Evolutionary conservation across 2,113 vertebrate genomes (phyloP).

Genomic region (Aix galericulata): DNA sequence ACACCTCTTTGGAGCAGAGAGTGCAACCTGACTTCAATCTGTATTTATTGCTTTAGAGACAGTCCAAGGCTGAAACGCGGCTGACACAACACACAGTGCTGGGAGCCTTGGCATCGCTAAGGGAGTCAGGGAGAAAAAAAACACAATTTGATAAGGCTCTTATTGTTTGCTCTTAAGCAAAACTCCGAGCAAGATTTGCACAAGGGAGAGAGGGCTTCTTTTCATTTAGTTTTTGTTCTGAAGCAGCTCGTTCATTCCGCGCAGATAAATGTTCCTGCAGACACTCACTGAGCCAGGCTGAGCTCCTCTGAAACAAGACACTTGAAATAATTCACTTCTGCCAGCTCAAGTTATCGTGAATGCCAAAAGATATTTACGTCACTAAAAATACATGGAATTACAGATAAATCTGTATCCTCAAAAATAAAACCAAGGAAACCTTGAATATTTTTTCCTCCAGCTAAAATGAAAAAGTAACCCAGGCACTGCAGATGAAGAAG

Average conservation of each 20-base stretch:
- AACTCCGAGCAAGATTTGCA: neutral
- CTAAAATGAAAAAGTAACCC: neutral
- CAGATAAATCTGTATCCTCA: neutral
- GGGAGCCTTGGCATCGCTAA: neutral
- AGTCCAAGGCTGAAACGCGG: slow-evolving; percentile 2
- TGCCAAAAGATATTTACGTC: slow-evolving; percentile 16
- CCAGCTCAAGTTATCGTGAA: neutral
- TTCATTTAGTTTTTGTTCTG: neutral
- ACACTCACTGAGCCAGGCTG: neutral
- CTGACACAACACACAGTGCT: neutral
- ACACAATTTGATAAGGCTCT: neutral
- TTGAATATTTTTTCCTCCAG: neutral
- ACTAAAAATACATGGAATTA: neutral
- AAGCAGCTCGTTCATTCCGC: neutral
- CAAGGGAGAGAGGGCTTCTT: neutral
- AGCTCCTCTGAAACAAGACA: slow-evolving; percentile 37
- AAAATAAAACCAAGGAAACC: neutral
- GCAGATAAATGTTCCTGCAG: slow-evolving; percentile 4
- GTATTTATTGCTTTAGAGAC: neutral
- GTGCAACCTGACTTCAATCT: neutral
- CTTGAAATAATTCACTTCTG: slow-evolving; percentile 32
- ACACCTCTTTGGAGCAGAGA: neutral
- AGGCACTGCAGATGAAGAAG: neutral
- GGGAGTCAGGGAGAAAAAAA: neutral
- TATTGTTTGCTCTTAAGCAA: neutral